Conservation (phyloP, 1,140 invertebrate species). For the Drosophila takahashii region DNA sequence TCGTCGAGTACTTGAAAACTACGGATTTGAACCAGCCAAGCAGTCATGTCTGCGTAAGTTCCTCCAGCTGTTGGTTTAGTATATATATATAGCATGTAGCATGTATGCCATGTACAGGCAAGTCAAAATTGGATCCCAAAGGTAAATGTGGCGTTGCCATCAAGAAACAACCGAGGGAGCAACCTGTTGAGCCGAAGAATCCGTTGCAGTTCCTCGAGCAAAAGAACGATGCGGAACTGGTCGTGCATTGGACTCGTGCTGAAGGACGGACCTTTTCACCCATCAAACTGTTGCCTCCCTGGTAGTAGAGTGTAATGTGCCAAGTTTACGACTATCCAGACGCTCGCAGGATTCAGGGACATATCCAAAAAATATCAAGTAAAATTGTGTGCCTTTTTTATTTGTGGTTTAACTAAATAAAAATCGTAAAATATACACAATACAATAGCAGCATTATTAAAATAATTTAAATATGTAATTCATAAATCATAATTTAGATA, state of each 20-base stretch:
- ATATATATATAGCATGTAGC: background rate
- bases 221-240: slow-evolving; percentile 7
- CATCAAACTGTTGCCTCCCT: slow-evolving; percentile 58
- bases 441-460: too few relatives aligned
- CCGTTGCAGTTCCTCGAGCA: slow-evolving; percentile 9
- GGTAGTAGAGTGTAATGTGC: slow-evolving; percentile 29
- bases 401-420: too few relatives aligned
- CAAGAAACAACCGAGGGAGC: slow-evolving; percentile 13
- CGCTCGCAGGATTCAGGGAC: background rate
- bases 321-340: background rate
- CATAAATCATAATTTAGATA: too few relatives aligned
- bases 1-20: slow-evolving; percentile 14
- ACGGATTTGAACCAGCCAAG: background rate
- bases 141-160: background rate
- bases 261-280: slow-evolving; percentile 9
- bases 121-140: slow-evolving; percentile 27
- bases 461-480: too few relatives aligned
- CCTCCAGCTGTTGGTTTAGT: background rate
- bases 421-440: too few relatives aligned
- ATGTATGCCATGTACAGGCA: slow-evolving; percentile 6
- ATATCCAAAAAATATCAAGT: background rate
- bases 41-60: slow-evolving; percentile 19
- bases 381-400: too few relatives aligned
- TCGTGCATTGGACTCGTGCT: slow-evolving; percentile 56
- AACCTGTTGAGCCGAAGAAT: slow-evolving; percentile 18